These are phyloP conservation scores for Diarsia mendica DNA, from an alignment of 2,888 invertebrate genomes.

Conservation along the genomic window DNA sequence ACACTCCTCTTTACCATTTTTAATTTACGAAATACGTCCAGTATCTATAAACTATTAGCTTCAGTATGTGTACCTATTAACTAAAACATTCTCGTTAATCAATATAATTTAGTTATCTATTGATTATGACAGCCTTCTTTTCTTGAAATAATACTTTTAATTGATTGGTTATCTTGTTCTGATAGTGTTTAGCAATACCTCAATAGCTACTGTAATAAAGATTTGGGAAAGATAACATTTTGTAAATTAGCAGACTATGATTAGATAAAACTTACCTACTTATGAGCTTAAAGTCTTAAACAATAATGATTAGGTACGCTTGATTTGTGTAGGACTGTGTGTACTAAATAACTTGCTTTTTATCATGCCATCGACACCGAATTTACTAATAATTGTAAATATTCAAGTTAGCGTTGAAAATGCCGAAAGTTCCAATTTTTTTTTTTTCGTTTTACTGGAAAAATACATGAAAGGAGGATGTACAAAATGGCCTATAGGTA, in stretches of 20 bases:
- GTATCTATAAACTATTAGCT: conserved; percentile 2
- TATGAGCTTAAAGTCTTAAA: not conserved
- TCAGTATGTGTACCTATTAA: not conserved
- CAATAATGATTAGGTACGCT: not conserved
- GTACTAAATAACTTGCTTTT: not conserved
- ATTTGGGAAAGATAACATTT: conserved; percentile 22
- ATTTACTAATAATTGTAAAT: not conserved
- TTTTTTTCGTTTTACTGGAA: too few species aligned
- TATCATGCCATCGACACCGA: not conserved
- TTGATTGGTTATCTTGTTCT: conserved; percentile 34
- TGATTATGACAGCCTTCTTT: conserved; percentile 27
- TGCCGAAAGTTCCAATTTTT: too few species aligned
- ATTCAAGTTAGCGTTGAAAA: not conserved
- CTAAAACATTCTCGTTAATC: conserved; percentile 29
- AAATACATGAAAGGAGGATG: too few species aligned
- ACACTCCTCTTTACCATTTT: conserved; percentile 66
- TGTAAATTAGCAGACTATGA: not conserved
- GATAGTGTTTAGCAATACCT: conserved; percentile 29
- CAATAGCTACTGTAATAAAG: not conserved
- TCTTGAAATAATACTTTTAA: conserved; percentile 33
- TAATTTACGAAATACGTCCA: not conserved
- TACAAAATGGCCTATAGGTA: too few species aligned
- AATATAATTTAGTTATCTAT: conserved; percentile 16
- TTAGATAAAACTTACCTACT: not conserved
- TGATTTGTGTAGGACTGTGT: not conserved